Base-by-base conservation (phyloP, 2,888 invertebrate genomes). In the Smittia sp. region DNA sequence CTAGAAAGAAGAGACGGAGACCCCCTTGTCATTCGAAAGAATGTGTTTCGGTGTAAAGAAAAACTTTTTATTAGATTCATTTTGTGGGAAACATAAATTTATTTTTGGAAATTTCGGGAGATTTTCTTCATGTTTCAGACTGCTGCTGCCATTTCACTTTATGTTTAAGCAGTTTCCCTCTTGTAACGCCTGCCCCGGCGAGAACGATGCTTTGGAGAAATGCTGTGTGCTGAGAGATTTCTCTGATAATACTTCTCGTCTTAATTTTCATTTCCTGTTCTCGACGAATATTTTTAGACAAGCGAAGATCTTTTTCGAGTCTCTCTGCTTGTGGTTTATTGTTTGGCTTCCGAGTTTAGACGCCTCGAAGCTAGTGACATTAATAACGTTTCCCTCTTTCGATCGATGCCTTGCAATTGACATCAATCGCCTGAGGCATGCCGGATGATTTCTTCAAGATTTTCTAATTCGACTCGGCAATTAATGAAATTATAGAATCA, bases 11-110 rank as follows among this genome's bases (percentile, higher is more conserved):
- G 54, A 69, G 41, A 46, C 41, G 38, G 22, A 73, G 73, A 73
- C 73, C 73, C 73, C 73, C 73, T 73, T 73, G 73, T 73, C 65
- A 73, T 73, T 63, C 22, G 11, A 65, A 73, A 73, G 73, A 73
- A 73, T 73, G 73, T 73, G 39, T 72, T 72, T 72, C 39, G 32
- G 39, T 69, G 63, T 63, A 27, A 24, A 63, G 63, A 63, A 63
- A 63, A 27, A 63, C n/a, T 24, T 69, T 69, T 69, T 69, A 69
- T 69, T 69, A 52, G 69, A 69, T 69, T 69, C 69, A 69, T 69
- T 69, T 69, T 69, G 69, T 69, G 69, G 69, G 69, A 41, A 69
- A 69, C 32, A 54, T 69, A 46, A 54, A 54, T 25, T 72, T 72
- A 72, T 72, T 72, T 72, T 72, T 72, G 72, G 72, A 72, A 72